Base-by-base conservation (phyloP, 92 coral and sea anemone genomes). In the Palythoa heliodiscus region DNA sequence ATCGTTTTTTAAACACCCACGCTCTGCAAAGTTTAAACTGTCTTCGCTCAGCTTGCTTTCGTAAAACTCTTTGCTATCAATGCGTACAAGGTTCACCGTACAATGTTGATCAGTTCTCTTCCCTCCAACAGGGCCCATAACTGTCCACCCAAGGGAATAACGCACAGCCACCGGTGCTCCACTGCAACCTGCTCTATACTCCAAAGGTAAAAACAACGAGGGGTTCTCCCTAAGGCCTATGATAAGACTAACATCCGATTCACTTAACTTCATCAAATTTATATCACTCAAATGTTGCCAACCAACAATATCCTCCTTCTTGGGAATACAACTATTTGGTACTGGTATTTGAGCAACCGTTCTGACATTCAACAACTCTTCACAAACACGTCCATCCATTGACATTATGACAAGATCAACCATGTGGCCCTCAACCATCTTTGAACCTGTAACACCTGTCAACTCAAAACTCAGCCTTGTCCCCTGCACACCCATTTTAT, bases 131-230 rank as follows among this genome's bases (percentile, higher is more conserved):
- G n/a, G n/a, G n/a, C n/a, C n/a, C n/a, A n/a, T n/a, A n/a, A n/a
- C n/a, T n/a, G n/a, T n/a, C n/a, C n/a, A n/a, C 48, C 93, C 93
- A 38, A 90, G 83, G 47, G 84, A 73, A 50, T 87, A 90, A 22
- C 88, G 52, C 13, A 87, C 82, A 3, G 89, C 92, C 14, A 86
- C 76, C 39, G 89, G 89, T 24, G 86, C 90, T 9, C 57, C n/a
- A n/a, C n/a, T n/a, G n/a, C n/a, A n/a, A n/a, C n/a, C n/a, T n/a
- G n/a, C n/a, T n/a, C n/a, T n/a, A n/a, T n/a, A n/a, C n/a, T n/a
- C n/a, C n/a, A n/a, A n/a, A n/a, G n/a, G n/a, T n/a, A n/a, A n/a
- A n/a, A n/a, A n/a, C n/a, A n/a, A n/a, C n/a, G n/a, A n/a, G n/a
- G n/a, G n/a, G n/a, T n/a, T n/a, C n/a, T n/a, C n/a, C n/a, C n/a